Evolutionary conservation across 2,797 vertebrate species (phyloP).

Genomic region (Coilia nasus): DNA sequence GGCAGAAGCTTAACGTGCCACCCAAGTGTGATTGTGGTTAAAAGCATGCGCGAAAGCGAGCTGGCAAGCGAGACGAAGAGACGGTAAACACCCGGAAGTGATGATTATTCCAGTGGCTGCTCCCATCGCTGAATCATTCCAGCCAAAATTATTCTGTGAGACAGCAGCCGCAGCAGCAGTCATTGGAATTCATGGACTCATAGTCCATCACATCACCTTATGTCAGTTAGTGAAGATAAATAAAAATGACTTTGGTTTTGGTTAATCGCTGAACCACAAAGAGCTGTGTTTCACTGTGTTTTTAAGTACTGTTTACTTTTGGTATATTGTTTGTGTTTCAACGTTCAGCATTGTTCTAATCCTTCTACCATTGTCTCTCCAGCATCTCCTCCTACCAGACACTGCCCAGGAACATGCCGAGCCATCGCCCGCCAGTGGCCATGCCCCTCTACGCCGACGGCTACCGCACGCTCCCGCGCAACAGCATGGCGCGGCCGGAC

Average conservation of each 20-base stretch:
- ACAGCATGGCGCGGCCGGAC: slow-evolving; percentile 83
- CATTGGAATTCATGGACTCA: background rate
- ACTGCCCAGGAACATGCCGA: slow-evolving; percentile 94
- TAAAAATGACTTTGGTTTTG: background rate
- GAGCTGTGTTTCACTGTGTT: background rate
- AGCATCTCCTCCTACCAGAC: slow-evolving; percentile 94
- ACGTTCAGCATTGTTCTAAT: background rate
- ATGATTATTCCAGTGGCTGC: background rate
- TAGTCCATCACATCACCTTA: slow-evolving; percentile 2
- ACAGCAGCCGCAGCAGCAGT: background rate
- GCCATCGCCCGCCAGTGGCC: slow-evolving; percentile 79
- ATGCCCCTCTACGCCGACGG: slow-evolving; percentile 86
- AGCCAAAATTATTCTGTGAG: background rate
- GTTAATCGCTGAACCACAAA: background rate
- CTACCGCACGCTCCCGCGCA: slow-evolving; percentile 91
- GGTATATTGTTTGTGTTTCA: background rate
- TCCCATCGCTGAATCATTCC: background rate
- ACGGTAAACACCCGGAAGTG: background rate
- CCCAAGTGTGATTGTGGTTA: background rate
- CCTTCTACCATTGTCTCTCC: slow-evolving; percentile 19
- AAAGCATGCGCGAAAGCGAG: background rate
- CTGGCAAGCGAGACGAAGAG: background rate
- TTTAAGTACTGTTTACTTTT: background rate
- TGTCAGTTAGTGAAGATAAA: background rate
- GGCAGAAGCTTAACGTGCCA: background rate